A percentile compares a stretch with the other conserved stretches of the same genome.
These are phyloP conservation scores for Eucera pruinosa DNA, from an alignment of 2,888 invertebrate genomes.

Conservation along the genomic window DNA sequence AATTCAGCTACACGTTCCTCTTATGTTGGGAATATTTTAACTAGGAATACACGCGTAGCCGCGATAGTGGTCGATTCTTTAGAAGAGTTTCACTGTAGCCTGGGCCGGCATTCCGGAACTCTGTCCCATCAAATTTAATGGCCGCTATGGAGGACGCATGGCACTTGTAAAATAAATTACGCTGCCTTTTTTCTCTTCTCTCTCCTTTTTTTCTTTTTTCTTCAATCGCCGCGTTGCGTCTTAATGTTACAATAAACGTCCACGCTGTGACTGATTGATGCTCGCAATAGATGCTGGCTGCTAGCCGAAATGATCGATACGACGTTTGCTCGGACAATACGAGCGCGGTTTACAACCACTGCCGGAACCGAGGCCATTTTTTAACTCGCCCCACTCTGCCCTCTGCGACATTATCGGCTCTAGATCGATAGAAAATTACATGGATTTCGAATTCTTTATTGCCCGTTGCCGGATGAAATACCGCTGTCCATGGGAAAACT, in stretches of 20 bases:
- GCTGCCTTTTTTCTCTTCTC: constrained; percentile 18
- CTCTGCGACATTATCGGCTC: constrained; percentile 1
- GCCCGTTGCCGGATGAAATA: constrained; percentile 8
- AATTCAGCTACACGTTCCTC: constrained; percentile 8
- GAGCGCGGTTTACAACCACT: constrained; percentile 57
- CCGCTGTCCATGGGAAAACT: constrained; percentile 2
- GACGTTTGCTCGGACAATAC: constrained; percentile 58
- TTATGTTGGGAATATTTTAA: constrained; percentile 12
- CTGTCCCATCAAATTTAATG: constrained; percentile 68
- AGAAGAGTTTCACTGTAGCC: constrained; percentile 35
- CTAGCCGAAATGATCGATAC: constrained; percentile 69
- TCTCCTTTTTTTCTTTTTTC: constrained; percentile 6
- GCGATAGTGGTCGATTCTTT: constrained; percentile 3
- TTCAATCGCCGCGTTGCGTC: constrained; percentile 43
- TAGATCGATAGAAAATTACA: constrained; percentile 35
- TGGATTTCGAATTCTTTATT: constrained; percentile 33
- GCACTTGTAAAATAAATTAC: constrained; percentile 70
- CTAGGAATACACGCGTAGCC: constrained; percentile 2
- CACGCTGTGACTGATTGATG: constrained; percentile 69
- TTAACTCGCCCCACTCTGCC: constrained; percentile 29
- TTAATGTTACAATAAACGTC: constrained; percentile 68
- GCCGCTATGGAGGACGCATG: constrained; percentile 64
- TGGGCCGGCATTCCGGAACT: constrained; percentile 45
- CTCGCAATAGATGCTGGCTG: constrained; percentile 53
- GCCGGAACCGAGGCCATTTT: constrained; percentile 45